Conservation (phyloP, 2,797 vertebrate genomes). For the Ambastaia sidthimunki region DNA sequence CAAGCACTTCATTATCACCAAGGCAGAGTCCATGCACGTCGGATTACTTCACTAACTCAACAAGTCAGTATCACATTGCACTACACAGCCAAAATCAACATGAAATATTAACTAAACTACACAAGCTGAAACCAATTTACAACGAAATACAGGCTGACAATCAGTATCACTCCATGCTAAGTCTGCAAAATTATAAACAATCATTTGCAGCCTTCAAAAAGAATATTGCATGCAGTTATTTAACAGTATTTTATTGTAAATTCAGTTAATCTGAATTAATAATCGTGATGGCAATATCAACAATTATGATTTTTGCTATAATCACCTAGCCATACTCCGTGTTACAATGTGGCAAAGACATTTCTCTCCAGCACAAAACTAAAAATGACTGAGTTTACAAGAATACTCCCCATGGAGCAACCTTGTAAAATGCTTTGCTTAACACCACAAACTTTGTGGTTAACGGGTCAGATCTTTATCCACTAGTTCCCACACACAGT, state of each 20-base stretch:
- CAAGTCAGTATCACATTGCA: not conserved
- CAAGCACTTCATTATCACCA: not conserved
- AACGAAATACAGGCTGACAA: not conserved
- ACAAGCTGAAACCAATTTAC: not conserved
- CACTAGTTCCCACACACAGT: not conserved
- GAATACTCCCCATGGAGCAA: conserved; percentile 30
- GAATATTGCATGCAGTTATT: not conserved
- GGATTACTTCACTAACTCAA: not conserved
- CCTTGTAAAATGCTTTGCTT: conserved; percentile 11
- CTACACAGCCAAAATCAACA: not conserved
- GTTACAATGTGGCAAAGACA: not conserved
- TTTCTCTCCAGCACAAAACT: not conserved
- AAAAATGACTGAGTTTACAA: not conserved
- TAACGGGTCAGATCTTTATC: not conserved
- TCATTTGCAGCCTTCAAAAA: not conserved
- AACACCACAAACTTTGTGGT: not conserved
- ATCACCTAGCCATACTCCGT: not conserved
- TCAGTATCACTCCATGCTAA: not conserved
- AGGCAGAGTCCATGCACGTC: not conserved
- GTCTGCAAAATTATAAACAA: not conserved
- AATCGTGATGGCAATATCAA: not conserved
- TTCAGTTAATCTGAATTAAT: too few species aligned
- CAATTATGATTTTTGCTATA: not conserved
- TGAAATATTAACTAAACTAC: conserved; percentile 11
- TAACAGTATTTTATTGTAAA: too few species aligned